Evolutionary conservation across 2,888 invertebrate genomes (phyloP), one percentile per base, ranked within the genome.

Genomic region (Oscheius sp.): DNA sequence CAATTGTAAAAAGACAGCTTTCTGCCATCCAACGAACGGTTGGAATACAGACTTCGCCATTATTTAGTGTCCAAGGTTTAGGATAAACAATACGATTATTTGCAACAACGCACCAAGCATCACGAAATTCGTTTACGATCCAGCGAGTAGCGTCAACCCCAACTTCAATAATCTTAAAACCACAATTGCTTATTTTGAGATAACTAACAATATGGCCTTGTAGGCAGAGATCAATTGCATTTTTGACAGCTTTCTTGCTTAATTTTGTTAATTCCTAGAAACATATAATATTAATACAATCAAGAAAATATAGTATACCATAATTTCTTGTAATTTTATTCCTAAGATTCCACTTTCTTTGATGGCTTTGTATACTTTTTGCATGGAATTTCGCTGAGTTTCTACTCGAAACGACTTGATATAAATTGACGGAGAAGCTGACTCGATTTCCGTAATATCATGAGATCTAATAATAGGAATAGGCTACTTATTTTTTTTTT

Each of bases 1-100:
- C 72, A 10, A 85, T 71, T 15, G 74, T 58, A 25, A 82, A 69
- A 20, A 85, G 69, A 29, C 83, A 71, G 31, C 75, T 76, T 64
- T 85, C 85, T 37, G 82, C 70, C 73, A 85, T 82, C 84, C 84
- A 84, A 2, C 76, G 69, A 50, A 81, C 69, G 1, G 73, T 77
- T 6, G 74, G 63, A 3, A 74, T 58, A 27, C 75, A 80, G 15
- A 77, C 48, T 0, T 15, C 17, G 2, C 73, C 71, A 61, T 34
- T 12, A 45, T 27, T 27, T 5, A 61, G 61, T 5, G 74, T 70
- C 85, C 85, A 85, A n/a, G 85, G 84, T 42, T 81, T 73, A 3
- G 81, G 75, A 48, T 61, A 71, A 63, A 72, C 68, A 42, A 46
- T 48, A 20, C 34, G 68, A 15, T 72, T 65, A 0, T 57, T 69